These are phyloP conservation scores for Acanthurus tractus DNA, from an alignment of 2,797 vertebrate species.

Conservation along the genomic window DNA sequence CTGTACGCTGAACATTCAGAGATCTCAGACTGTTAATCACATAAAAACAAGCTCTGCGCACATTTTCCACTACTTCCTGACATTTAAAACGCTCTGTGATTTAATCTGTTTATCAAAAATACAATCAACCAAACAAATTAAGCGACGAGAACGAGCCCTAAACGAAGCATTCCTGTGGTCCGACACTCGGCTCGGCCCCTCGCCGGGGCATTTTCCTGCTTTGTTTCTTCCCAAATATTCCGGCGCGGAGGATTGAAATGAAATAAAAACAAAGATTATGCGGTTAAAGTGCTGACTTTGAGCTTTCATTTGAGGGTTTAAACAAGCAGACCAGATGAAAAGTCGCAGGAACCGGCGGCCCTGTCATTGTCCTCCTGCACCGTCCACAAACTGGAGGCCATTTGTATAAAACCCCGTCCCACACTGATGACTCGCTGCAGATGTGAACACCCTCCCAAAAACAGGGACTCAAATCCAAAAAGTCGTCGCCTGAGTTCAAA, in stretches of 20 bases:
- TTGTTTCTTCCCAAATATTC: neutral
- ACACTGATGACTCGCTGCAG: conserved; percentile 9
- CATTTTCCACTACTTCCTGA: neutral
- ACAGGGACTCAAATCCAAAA: neutral
- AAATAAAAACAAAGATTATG: neutral
- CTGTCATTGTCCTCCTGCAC: conserved; percentile 36
- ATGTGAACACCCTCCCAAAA: too few relatives aligned
- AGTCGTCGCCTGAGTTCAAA: neutral
- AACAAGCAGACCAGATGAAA: conserved; percentile 32
- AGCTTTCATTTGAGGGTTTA: conserved; percentile 50
- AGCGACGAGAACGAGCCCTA: neutral
- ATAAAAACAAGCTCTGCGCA: accelerated
- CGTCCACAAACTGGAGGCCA: conserved; percentile 11
- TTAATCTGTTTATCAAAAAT: neutral
- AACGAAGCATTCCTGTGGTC: neutral
- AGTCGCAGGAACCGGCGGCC: conserved; percentile 3
- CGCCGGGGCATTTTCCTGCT: neutral
- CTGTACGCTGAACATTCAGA: too few relatives aligned
- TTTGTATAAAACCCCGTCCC: neutral
- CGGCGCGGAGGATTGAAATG: neutral
- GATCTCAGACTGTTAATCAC: neutral
- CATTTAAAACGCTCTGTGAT: neutral
- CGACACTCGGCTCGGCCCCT: neutral
- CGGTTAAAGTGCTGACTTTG: conserved; percentile 19
- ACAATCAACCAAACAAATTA: neutral